A percentile compares a stretch with the other conserved stretches of the same genome.
phyloP scores from a whole-genome alignment of 1,140 invertebrate species.

The Saccostrea cuccullata region DNA sequence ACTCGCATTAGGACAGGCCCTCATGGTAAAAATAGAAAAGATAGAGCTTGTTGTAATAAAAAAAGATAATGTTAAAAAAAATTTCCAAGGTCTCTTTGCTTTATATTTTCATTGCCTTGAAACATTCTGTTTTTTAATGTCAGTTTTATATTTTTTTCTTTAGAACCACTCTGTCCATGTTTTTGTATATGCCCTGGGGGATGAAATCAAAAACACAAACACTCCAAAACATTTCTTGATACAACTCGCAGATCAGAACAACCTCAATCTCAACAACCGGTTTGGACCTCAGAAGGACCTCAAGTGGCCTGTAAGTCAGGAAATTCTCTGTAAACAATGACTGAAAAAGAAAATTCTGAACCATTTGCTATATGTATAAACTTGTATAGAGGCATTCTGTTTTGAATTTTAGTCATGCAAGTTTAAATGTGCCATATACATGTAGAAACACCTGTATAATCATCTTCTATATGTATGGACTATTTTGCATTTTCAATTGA shows the following conservation, averaged over 20 bases:
- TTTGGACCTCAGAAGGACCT: slow-evolving; percentile 38
- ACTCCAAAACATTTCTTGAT: slow-evolving; percentile 39
- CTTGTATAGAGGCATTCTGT: too few relatives aligned
- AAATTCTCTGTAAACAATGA: background rate
- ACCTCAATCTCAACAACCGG: slow-evolving; percentile 32
- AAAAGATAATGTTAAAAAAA: too few relatives aligned
- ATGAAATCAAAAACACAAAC: slow-evolving; percentile 34
- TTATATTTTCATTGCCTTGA: too few relatives aligned
- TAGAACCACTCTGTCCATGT: slow-evolving; percentile 52
- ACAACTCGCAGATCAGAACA: slow-evolving; percentile 56
- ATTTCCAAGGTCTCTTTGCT: too few relatives aligned
- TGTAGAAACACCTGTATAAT: too few relatives aligned
- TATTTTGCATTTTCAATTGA: background rate
- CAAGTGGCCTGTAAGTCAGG: slow-evolving; percentile 46
- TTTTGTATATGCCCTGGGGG: slow-evolving; percentile 54
- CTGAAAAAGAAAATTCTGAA: too few relatives aligned
- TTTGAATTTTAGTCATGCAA: too few relatives aligned
- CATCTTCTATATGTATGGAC: too few relatives aligned
- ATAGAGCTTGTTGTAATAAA: too few relatives aligned
- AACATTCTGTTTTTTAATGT: background rate
- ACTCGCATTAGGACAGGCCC: slow-evolving; percentile 37
- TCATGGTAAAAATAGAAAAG: slow-evolving; percentile 32
- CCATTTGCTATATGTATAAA: too few relatives aligned
- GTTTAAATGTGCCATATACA: too few relatives aligned
- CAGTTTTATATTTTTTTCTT: slow-evolving; percentile 18